Evolutionary conservation across 2,113 vertebrate genomes (phyloP), one percentile per base, ranked within the genome.

Genomic region (Callithrix jacchus): DNA sequence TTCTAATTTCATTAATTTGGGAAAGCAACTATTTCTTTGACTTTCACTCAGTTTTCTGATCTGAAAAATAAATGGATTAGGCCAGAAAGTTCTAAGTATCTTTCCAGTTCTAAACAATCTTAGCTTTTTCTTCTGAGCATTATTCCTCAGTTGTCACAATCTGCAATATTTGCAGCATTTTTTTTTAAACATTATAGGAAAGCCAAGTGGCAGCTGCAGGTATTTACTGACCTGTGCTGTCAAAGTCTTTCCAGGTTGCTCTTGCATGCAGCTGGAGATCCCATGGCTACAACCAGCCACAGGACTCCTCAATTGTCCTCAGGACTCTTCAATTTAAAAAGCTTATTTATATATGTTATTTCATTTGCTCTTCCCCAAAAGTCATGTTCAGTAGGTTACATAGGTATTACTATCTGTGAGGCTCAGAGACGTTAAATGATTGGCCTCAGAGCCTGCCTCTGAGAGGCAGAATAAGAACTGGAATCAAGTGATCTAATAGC

Each of bases 1-100:
- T 56, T 96, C 92, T 37, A 12, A 66, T 40, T 49, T 91, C 13
- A 52, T 84, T 92, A 83, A 37, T 82, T 93, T 18, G 64, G 42
- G n/a, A 47, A 93, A 91, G 8, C 56, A 87, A 92, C 18, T 68
- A 91, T 45, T 91, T 90, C 40, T 82, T 87, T 76, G 73, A n/a
- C 27, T 89, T 52, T 86, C 56, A 73, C 71, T 89, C 35, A 6
- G 2, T 66, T 94, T 94, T 93, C 42, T 96, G 37, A 73, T 66
- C 73, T 58, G 71, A 87, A 92, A 95, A 94, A 76, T 47, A 20
- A 45, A 70, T 27, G 23, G 3, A 6, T 61, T 45, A 32, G 13
- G 61, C 61, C 70, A 54, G 47, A 89, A 94, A 32, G 6, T 37
- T 30, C 49, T 77, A 54, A 54, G 42, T 12, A 83, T 73, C 35